Evolutionary conservation across 2,888 invertebrate species (phyloP).

Genomic region (Harpalus rufipes): DNA sequence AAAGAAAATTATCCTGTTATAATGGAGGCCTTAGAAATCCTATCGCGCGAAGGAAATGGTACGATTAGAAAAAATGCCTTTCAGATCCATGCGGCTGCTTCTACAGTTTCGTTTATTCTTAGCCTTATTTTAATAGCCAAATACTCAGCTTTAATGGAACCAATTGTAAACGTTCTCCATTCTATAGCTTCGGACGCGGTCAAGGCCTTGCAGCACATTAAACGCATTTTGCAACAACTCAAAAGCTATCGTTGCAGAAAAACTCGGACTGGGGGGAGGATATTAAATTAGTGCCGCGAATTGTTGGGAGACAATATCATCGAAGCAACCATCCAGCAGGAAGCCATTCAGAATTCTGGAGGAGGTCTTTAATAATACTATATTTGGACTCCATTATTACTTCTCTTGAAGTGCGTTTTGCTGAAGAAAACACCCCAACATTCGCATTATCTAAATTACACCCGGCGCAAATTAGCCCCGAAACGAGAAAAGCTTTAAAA

Average conservation of each 20-base stretch:
- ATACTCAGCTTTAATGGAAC: conserved; percentile 71
- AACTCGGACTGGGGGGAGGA: conserved; percentile 67
- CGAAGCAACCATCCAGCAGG: conserved; percentile 71
- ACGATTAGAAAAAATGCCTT: too few relatives aligned
- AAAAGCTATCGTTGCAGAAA: conserved; percentile 69
- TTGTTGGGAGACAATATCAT: conserved; percentile 70
- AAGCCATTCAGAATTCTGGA: conserved; percentile 68
- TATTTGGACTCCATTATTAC: conserved; percentile 71
- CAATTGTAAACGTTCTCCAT: conserved; percentile 70
- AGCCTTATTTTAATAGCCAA: conserved; percentile 70
- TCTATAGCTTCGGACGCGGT: conserved; percentile 69
- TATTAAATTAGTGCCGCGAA: conserved; percentile 68
- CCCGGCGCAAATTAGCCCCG: conserved; percentile 38
- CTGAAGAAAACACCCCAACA: conserved; percentile 67
- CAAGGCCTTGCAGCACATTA: conserved; percentile 54
- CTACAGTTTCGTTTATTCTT: conserved; percentile 68
- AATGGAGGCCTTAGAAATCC: too few relatives aligned
- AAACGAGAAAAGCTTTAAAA: too few relatives aligned
- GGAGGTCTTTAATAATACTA: conserved; percentile 71
- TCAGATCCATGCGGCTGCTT: conserved; percentile 70
- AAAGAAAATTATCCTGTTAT: conserved; percentile 70
- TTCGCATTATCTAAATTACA: conserved; percentile 11
- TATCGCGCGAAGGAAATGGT: too few relatives aligned
- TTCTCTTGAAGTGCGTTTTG: conserved; percentile 66
- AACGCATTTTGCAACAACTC: conserved; percentile 60